Conservation (phyloP, 35 echinoderm and acorn worm genomes). For the Holothuria glaberrima region DNA sequence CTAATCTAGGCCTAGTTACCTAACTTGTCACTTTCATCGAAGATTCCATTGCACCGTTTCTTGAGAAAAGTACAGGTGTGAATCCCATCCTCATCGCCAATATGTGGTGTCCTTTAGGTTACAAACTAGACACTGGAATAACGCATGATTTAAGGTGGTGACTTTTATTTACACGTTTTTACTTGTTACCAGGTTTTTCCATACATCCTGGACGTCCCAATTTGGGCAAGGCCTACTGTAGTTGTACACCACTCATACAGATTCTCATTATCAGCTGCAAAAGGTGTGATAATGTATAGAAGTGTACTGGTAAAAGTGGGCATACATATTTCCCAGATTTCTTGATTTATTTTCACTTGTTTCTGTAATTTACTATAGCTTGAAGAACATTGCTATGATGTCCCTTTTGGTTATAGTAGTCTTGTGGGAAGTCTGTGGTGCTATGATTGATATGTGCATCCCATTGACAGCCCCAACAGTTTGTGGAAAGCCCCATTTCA, state of each 20-base stretch:
- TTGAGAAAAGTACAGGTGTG: too few species aligned
- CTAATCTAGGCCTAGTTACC: too few species aligned
- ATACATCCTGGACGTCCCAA: too few species aligned
- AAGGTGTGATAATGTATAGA: constrained; percentile 6
- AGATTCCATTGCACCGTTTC: too few species aligned
- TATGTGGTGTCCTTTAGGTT: too few species aligned
- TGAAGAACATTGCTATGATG: constrained; percentile 32
- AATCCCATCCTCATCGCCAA: too few species aligned
- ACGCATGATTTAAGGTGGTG: too few species aligned
- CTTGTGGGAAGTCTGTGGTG: constrained; percentile 30
- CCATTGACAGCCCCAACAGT: constrained; percentile 59
- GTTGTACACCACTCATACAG: not conserved
- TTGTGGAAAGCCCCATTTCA: constrained; percentile 51
- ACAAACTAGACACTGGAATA: too few species aligned
- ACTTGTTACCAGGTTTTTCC: too few species aligned
- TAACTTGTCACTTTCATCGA: too few species aligned
- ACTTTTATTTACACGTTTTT: too few species aligned
- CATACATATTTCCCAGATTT: not conserved
- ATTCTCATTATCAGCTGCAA: constrained; percentile 11
- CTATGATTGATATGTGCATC: constrained; percentile 56
- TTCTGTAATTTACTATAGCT: constrained; percentile 34
- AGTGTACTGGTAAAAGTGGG: constrained; percentile 22
- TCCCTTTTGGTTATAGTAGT: constrained; percentile 60
- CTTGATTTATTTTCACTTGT: constrained; percentile 1
- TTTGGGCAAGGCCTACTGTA: too few species aligned